Evolutionary conservation across 92 coral and sea anemone genomes (phyloP).

Genomic region (Montipora capitata): DNA sequence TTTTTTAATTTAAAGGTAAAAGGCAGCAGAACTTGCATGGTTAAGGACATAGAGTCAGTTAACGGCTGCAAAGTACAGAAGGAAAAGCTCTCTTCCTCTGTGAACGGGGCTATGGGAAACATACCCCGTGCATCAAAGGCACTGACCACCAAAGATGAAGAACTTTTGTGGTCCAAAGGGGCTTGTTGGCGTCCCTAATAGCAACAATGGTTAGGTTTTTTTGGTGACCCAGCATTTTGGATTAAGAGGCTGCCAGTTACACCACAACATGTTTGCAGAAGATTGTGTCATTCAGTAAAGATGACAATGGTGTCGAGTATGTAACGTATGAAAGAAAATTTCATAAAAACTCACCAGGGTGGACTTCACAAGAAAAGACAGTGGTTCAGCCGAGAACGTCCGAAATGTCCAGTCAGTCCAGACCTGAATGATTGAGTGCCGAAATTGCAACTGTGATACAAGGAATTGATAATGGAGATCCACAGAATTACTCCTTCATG

Average conservation of each 20-base stretch:
- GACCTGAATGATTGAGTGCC: too few species aligned
- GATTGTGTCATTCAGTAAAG: constrained; percentile 53
- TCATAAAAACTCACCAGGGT: too few species aligned
- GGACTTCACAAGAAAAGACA: too few species aligned
- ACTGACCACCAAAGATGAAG: constrained; percentile 40
- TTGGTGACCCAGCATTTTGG: constrained; percentile 21
- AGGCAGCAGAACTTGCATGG: constrained; percentile 7
- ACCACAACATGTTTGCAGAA: constrained; percentile 52
- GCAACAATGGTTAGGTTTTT: constrained; percentile 51
- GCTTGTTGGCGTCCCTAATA: constrained; percentile 39
- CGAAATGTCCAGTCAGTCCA: too few species aligned
- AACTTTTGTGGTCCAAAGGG: constrained; percentile 43
- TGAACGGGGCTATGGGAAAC: too few species aligned
- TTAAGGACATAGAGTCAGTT: constrained; percentile 28
- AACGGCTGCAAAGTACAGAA: neutral
- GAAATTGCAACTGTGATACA: too few species aligned
- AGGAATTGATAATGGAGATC: too few species aligned
- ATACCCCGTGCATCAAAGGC: neutral
- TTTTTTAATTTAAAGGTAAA: constrained; percentile 17
- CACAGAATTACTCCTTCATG: too few species aligned
- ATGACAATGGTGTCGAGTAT: constrained; percentile 41
- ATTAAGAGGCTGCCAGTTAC: constrained; percentile 57
- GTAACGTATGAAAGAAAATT: constrained; percentile 18
- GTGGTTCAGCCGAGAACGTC: too few species aligned
- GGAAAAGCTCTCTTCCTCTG: too few species aligned